These are phyloP conservation scores for Drosophila seclusa DNA, from an alignment of 2,888 invertebrate species.

Conservation along the genomic window DNA sequence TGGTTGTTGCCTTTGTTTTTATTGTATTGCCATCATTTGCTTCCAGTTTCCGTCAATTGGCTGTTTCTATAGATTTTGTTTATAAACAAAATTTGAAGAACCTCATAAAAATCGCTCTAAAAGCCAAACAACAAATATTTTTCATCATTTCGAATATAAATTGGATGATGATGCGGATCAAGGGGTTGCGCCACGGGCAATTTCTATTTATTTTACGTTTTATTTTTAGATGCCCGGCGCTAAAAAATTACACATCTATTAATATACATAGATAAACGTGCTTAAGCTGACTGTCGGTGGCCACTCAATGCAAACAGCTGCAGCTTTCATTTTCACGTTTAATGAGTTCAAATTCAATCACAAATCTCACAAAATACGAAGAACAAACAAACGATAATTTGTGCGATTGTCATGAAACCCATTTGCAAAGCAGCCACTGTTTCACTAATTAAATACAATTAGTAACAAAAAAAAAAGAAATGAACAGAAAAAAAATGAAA, in stretches of 20 bases:
- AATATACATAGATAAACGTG: not conserved
- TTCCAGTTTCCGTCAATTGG: constrained; percentile 61
- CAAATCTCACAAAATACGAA: not conserved
- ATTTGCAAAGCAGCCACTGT: not conserved
- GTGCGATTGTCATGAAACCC: not conserved
- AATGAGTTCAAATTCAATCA: not conserved
- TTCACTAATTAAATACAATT: not conserved
- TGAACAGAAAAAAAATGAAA: not conserved
- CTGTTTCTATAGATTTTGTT: constrained; percentile 49
- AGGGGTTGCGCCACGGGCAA: constrained; percentile 7
- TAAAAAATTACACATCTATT: constrained; percentile 16
- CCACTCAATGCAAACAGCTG: not conserved
- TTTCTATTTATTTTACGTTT: constrained; percentile 4
- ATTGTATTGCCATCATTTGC: constrained; percentile 44
- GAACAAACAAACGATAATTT: not conserved
- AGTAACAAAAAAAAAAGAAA: not conserved
- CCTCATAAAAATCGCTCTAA: constrained; percentile 66
- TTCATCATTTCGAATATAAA: constrained; percentile 44
- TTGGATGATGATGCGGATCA: not conserved
- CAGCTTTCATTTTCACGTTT: not conserved
- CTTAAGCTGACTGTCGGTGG: not conserved
- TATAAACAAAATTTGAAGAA: constrained; percentile 67
- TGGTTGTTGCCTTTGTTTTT: constrained; percentile 30
- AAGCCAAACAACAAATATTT: constrained; percentile 65
- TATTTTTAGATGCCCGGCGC: constrained; percentile 21